Evolutionary conservation across 2,888 invertebrate species (phyloP).

Genomic region (Molorchus minor): DNA sequence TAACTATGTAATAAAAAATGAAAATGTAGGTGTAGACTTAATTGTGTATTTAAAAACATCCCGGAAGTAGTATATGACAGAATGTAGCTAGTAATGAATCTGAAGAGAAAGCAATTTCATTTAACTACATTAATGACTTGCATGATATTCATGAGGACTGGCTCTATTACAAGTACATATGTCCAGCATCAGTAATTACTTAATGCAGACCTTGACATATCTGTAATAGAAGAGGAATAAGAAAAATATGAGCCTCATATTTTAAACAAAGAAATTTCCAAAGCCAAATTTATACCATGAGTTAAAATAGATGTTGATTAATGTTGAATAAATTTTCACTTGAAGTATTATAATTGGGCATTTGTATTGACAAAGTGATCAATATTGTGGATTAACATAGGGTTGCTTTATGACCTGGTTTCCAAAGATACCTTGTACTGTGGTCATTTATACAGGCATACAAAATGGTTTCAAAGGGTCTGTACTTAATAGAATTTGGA

Average conservation of each 20-base stretch:
- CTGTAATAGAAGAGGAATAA: conserved; percentile 57
- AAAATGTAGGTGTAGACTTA: conserved; percentile 75
- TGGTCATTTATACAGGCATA: too few relatives aligned
- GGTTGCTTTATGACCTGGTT: too few relatives aligned
- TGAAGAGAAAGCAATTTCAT: conserved; percentile 77
- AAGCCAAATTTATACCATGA: not conserved
- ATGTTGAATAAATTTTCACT: too few relatives aligned
- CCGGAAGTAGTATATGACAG: conserved; percentile 77
- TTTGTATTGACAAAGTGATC: too few relatives aligned
- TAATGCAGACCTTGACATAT: conserved; percentile 59
- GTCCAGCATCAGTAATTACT: conserved; percentile 71
- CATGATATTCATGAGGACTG: conserved; percentile 77
- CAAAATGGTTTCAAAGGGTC: too few relatives aligned
- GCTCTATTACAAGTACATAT: conserved; percentile 69
- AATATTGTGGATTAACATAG: too few relatives aligned
- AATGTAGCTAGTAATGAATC: conserved; percentile 71
- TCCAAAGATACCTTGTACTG: too few relatives aligned
- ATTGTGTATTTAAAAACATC: conserved; percentile 80
- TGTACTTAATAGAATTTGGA: too few relatives aligned
- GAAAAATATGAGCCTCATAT: conserved; percentile 55
- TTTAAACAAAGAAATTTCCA: conserved; percentile 40
- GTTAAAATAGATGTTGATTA: too few relatives aligned
- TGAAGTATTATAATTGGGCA: too few relatives aligned
- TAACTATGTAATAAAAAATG: conserved; percentile 72
- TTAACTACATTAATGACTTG: conserved; percentile 76